Evolutionary conservation across 2,888 invertebrate species (phyloP), one percentile per base, ranked within the genome.

Genomic region (Strigamia transsilvanica): DNA sequence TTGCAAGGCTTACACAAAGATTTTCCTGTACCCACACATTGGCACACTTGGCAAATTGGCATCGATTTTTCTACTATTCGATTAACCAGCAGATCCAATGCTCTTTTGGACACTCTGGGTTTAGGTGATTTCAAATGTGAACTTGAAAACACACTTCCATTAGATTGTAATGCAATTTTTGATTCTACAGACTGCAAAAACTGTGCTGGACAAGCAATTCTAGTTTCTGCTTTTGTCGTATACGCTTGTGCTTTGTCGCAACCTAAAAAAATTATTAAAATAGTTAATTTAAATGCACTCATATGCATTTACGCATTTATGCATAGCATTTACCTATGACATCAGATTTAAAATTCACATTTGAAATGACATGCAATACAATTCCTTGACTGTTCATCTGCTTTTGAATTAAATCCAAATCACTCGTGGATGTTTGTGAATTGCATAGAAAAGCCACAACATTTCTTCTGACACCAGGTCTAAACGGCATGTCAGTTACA

Each of bases 381-480:
- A 86, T 83, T 79, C 88, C 85, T 82, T 86, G 84, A 13, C 85
- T 85, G 18, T 87, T 83, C 38, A 87, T 84, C 81, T 87, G 86
- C 10, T 86, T 84, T 83, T 86, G 87, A 79, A 83, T 83, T 23
- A 83, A 51, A 21, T 85, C 85, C 51, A 85, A 85, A 18, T 86
- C 86, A 61, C 86, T 85, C 21, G 73, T n/a, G 13, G 73, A 27
- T 15, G 18, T 18, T 23, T 15, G 32, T 73, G 83, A 87, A 86
- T 38, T 87, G 84, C 89, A 89, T 46, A 87, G 88, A 81, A 89
- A 84, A 27, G 89, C 86, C 46, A 90, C 84, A 80, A 90, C 86
- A 27, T 87, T 87, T 85, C 90, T 90, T 81, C 88, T 87, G 27
- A 88, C 89, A 2, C 89, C 90, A 10, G 88, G 85, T 78, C 90